Evolutionary conservation across 2,797 vertebrate genomes (phyloP).

Genomic region (Agapornis canus): DNA sequence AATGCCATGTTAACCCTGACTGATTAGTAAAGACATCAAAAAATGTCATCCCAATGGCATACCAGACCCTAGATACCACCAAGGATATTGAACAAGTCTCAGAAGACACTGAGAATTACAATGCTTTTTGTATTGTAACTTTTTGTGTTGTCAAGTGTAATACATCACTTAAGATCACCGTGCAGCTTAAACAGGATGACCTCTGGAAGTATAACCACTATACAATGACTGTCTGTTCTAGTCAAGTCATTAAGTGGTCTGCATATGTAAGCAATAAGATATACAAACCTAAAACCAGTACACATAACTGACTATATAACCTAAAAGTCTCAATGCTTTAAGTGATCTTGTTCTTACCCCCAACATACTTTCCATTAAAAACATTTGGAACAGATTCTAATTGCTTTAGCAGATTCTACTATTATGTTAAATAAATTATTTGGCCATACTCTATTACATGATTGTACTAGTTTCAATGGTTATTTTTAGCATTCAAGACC

Average conservation of each 20-base stretch:
- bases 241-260: slow-evolving; percentile 49
- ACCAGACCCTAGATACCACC: slow-evolving; percentile 26
- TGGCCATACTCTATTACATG: slow-evolving; percentile 65
- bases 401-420: slow-evolving; percentile 76
- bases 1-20: slow-evolving; percentile 12
- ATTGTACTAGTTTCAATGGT: slow-evolving; percentile 71
- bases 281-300: slow-evolving; percentile 21
- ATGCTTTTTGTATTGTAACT: slow-evolving; percentile 37
- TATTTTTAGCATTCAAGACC: slow-evolving; percentile 79
- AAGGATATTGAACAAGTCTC: slow-evolving; percentile 45
- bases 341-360: background rate
- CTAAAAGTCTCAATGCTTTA: slow-evolving; percentile 7
- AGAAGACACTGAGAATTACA: slow-evolving; percentile 35
- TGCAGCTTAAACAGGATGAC: slow-evolving; percentile 27
- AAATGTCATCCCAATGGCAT: slow-evolving; percentile 17
- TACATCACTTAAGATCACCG: slow-evolving; percentile 38
- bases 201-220: slow-evolving; percentile 52
- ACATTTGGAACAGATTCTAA: slow-evolving; percentile 64
- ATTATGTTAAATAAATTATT: slow-evolving; percentile 68
- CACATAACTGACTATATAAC: background rate
- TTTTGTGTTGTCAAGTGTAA: slow-evolving; percentile 57
- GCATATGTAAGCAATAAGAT: slow-evolving; percentile 66
- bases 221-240: slow-evolving; percentile 50
- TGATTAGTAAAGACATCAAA: slow-evolving; percentile 41
- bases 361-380: slow-evolving; percentile 58